These are phyloP conservation scores for Melanotaenia duboulayi DNA, from an alignment of 2,113 vertebrate species.

Conservation along the genomic window DNA sequence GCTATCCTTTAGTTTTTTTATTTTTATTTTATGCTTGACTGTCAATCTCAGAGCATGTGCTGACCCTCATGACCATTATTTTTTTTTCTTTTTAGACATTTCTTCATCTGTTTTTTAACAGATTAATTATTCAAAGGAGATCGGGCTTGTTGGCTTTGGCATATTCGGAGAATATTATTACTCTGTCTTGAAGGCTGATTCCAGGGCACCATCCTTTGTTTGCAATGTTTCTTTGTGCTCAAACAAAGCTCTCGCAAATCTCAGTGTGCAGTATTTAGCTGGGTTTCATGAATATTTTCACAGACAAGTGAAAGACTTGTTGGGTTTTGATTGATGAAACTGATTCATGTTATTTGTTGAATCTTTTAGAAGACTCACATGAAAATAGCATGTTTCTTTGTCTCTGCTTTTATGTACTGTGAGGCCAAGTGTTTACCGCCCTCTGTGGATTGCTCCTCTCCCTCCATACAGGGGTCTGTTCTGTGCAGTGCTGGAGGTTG, in stretches of 20 bases:
- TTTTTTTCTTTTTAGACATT: not conserved
- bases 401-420: not conserved
- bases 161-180: constrained; percentile 7
- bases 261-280: not conserved
- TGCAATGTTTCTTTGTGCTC: constrained; percentile 18
- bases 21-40: not conserved
- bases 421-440: not conserved
- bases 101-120: constrained; percentile 18
- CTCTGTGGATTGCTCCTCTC: constrained; percentile 34
- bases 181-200: constrained; percentile 5
- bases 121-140: not conserved
- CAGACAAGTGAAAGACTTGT: not conserved
- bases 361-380: not conserved
- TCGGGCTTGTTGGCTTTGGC: not conserved
- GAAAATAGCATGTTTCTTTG: not conserved
- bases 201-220: constrained; percentile 1
- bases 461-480: constrained; percentile 58
- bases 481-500: constrained; percentile 80
- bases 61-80: not conserved
- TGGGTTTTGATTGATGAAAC: constrained; percentile 8
- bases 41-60: constrained; percentile 4
- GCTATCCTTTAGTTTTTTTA: not conserved
- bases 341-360: constrained; percentile 26
- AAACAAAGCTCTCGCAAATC: not conserved
- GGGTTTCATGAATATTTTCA: constrained; percentile 6